Evolutionary conservation across 2,113 vertebrate species (phyloP).

Genomic region (Scolopax mira): DNA sequence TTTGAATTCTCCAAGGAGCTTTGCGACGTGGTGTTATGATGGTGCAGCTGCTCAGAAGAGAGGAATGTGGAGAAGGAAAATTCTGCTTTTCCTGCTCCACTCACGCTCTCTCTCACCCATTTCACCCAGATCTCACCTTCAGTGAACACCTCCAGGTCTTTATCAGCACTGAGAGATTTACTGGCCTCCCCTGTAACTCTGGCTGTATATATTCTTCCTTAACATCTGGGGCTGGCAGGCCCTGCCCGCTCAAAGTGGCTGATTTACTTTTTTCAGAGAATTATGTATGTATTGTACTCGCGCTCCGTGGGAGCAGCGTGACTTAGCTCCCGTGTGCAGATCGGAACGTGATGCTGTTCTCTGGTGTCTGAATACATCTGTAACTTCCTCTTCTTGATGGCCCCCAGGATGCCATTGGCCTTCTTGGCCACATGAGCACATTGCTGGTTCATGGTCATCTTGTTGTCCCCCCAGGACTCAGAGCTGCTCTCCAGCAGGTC

Average conservation of each 20-base stretch:
- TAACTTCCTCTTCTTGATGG: neutral
- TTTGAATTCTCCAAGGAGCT: neutral
- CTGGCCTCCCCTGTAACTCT: neutral
- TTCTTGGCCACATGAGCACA: no score
- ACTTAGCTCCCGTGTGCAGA: neutral
- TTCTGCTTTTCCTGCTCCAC: accelerated
- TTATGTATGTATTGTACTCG: neutral
- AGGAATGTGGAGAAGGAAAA: neutral
- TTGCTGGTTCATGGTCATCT: no score
- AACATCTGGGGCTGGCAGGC: neutral
- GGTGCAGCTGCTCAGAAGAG: neutral
- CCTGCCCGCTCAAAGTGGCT: neutral
- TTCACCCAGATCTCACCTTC: neutral
- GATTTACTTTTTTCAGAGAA: neutral
- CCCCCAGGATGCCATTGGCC: no score
- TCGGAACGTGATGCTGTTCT: neutral
- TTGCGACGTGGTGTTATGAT: neutral
- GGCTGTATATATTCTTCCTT: neutral
- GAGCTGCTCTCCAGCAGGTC: no score
- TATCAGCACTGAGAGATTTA: neutral
- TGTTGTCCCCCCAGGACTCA: no score
- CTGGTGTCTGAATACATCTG: neutral
- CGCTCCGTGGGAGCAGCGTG: neutral
- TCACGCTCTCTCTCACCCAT: accelerated
- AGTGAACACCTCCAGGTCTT: neutral